Evolutionary conservation across 2,797 vertebrate genomes (phyloP).

Genomic region (Squalus acanthias): DNA sequence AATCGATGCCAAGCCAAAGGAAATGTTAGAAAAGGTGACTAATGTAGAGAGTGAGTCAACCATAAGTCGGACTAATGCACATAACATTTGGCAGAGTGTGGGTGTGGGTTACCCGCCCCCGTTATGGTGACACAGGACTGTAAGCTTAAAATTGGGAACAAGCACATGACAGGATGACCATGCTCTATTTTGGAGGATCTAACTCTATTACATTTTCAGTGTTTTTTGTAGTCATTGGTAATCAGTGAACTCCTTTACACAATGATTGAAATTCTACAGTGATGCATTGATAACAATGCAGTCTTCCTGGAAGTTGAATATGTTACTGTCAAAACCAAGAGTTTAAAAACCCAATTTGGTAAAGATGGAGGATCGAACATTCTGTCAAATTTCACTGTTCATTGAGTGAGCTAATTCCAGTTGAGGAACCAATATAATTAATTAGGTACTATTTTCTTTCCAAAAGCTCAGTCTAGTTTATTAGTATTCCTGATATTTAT

Average conservation of each 20-base stretch:
- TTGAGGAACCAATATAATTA: background rate
- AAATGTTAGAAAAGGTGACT: background rate
- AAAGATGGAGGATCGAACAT: background rate
- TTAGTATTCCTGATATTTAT: too few species aligned
- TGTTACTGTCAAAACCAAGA: background rate
- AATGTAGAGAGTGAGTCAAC: background rate
- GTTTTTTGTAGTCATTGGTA: background rate
- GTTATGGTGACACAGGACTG: too few species aligned
- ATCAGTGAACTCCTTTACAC: background rate
- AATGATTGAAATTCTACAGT: background rate
- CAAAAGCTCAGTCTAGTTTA: too few species aligned
- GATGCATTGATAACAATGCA: background rate
- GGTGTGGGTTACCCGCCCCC: background rate
- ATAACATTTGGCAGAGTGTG: background rate
- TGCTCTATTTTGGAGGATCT: background rate
- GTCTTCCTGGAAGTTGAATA: background rate
- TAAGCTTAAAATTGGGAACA: background rate
- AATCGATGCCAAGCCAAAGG: too few species aligned
- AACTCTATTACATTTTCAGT: background rate
- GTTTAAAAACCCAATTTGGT: background rate
- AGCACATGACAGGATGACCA: background rate
- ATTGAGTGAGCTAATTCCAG: background rate
- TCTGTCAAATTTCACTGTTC: background rate
- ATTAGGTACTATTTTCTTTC: too few species aligned
- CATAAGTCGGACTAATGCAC: background rate